Percentiles rank a stretch among this genome's conserved stretches.
These are phyloP conservation scores for Phymanthus crucifer DNA, from an alignment of 92 coral and sea anemone genomes.

Conservation along the genomic window DNA sequence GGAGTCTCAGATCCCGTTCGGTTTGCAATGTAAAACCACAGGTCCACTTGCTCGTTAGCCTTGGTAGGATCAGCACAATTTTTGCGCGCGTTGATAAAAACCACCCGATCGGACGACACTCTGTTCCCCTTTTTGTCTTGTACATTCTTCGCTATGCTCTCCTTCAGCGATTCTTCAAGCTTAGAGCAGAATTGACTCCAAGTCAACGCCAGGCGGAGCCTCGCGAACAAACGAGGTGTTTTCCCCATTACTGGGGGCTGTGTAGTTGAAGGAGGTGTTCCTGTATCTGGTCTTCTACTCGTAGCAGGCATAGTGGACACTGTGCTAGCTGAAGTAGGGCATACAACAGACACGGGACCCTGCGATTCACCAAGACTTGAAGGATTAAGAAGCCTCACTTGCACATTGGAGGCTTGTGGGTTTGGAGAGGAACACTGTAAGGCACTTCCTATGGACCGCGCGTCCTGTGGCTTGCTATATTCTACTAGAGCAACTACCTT, in stretches of 20 bases:
- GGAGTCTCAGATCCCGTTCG: conserved; percentile 47
- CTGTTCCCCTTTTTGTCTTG: conserved; percentile 57
- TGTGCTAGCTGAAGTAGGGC: conserved; percentile 26
- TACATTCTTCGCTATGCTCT: conserved; percentile 69
- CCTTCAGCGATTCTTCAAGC: conserved; percentile 55
- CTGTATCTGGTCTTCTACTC: conserved; percentile 5
- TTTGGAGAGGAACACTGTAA: neutral
- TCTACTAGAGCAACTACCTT: neutral
- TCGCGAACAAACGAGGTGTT: conserved; percentile 55
- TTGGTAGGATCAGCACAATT: conserved; percentile 69
- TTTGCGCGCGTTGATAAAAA: conserved; percentile 60
- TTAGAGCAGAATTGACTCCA: conserved; percentile 88
- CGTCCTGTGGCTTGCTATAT: neutral
- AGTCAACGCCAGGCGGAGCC: conserved; percentile 70
- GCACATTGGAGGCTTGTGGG: conserved; percentile 1
- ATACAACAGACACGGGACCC: neutral
- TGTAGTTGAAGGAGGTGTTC: conserved; percentile 39
- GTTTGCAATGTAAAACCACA: conserved; percentile 72
- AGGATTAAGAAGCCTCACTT: conserved; percentile 27
- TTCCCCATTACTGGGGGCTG: conserved; percentile 19
- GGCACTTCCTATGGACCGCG: neutral
- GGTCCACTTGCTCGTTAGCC: conserved; percentile 60
- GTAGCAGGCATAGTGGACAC: conserved; percentile 10
- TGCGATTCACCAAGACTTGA: conserved; percentile 4
- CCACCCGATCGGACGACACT: conserved; percentile 62